A percentile compares a stretch with the other conserved stretches of the same genome.
Conservation (phyloP, 92 coral and sea anemone species). For the Porites rus region DNA sequence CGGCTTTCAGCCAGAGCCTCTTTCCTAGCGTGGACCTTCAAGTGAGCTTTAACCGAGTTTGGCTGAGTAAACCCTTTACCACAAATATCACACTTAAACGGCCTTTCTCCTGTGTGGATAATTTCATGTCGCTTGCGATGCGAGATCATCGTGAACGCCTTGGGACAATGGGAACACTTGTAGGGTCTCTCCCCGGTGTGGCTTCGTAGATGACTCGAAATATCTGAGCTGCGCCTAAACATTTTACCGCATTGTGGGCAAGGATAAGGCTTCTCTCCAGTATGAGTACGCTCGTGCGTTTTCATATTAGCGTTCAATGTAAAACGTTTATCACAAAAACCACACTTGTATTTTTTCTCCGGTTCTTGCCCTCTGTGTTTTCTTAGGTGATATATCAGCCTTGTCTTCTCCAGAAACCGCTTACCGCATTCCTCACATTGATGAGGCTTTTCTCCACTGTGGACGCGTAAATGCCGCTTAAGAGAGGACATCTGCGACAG, state of each 20-base stretch:
- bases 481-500: constrained; percentile 42
- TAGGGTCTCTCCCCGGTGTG: constrained; percentile 62
- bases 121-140: constrained; percentile 47
- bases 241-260: constrained; percentile 56
- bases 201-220: constrained; percentile 43
- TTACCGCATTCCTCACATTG: constrained; percentile 51
- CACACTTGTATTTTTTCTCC: constrained; percentile 43
- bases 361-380: constrained; percentile 31
- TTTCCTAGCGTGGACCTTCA: constrained; percentile 42
- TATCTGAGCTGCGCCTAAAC: constrained; percentile 43
- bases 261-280: constrained; percentile 56
- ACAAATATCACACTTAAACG: constrained; percentile 47
- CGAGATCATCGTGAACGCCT: constrained; percentile 48
- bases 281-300: constrained; percentile 49
- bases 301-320: constrained; percentile 23
- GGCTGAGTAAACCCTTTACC: constrained; percentile 43
- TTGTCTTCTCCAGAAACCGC: constrained; percentile 29
- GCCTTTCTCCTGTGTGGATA: constrained; percentile 56
- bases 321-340: constrained; percentile 42
- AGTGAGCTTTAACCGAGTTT: constrained; percentile 41
- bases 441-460: constrained; percentile 44
- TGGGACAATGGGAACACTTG: constrained; percentile 46
- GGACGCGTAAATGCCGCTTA: constrained; percentile 33
- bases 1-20: constrained; percentile 6
- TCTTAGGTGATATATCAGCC: constrained; percentile 26